A percentile compares a stretch with the other conserved stretches of the same genome.
phyloP scores from a whole-genome alignment of 2,888 invertebrate genomes.

The Melanotus villosus region DNA sequence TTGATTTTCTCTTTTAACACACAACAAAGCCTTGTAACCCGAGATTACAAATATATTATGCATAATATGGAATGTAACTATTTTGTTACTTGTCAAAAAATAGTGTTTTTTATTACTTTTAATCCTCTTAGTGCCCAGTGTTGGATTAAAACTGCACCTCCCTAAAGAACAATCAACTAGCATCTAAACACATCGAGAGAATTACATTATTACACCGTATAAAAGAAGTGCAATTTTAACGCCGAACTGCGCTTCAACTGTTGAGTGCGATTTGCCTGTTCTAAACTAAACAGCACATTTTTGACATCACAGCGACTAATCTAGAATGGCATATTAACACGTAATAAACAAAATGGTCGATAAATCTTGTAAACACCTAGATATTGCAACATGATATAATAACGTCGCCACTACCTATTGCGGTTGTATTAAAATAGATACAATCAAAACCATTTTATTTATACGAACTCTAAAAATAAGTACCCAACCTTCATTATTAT shows the following conservation, averaged over 20 bases:
- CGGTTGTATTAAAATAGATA: conserved; percentile 46
- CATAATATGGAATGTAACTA: conserved; percentile 63
- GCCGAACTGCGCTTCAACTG: conserved; percentile 35
- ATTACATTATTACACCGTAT: conserved; percentile 28
- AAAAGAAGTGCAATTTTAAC: conserved; percentile 25
- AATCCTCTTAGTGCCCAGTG: conserved; percentile 36
- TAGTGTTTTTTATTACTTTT: conserved; percentile 60
- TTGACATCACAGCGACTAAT: conserved; percentile 66
- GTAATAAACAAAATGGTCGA: conserved; percentile 58
- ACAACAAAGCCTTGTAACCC: conserved; percentile 64
- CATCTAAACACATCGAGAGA: conserved; percentile 34
- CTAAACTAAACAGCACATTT: conserved; percentile 58
- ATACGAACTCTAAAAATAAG: conserved; percentile 47
- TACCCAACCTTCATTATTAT: conserved; percentile 47
- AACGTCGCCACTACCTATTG: conserved; percentile 39
- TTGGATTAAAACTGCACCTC: conserved; percentile 42
- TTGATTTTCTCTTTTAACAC: conserved; percentile 66
- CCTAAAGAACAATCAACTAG: conserved; percentile 46
- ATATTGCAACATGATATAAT: conserved; percentile 48
- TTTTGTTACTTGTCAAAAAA: conserved; percentile 65
- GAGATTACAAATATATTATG: conserved; percentile 62
- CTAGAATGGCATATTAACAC: conserved; percentile 61
- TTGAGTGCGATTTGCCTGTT: conserved; percentile 42
- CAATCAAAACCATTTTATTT: conserved; percentile 46
- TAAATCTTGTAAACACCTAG: conserved; percentile 37